These are phyloP conservation scores for Escarpia spicata DNA, from an alignment of 2,888 invertebrate genomes.

Conservation along the genomic window DNA sequence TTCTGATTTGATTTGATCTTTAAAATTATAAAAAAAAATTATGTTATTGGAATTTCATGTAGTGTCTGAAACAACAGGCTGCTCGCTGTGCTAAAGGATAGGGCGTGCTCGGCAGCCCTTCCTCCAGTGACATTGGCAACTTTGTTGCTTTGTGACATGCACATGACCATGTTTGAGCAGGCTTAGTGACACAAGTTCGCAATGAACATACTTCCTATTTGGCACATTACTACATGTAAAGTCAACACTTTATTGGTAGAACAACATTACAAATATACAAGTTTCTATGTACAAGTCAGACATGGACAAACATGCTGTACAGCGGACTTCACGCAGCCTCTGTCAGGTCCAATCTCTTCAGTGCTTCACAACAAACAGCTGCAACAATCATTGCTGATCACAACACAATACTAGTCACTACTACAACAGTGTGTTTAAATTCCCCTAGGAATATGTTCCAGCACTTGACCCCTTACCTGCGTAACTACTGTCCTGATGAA, in stretches of 20 bases:
- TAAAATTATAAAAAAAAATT: too few species aligned
- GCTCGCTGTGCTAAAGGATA: too few species aligned
- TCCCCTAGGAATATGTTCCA: not conserved
- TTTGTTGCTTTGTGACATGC: too few species aligned
- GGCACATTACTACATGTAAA: not conserved
- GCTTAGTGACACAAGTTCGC: too few species aligned
- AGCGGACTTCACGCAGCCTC: not conserved
- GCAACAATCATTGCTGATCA: slow-evolving; percentile 5
- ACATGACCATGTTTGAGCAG: too few species aligned
- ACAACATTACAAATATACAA: not conserved
- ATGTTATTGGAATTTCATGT: too few species aligned
- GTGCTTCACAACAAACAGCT: not conserved
- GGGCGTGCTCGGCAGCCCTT: too few species aligned
- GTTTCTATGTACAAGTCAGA: not conserved
- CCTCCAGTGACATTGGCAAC: too few species aligned
- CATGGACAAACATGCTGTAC: not conserved
- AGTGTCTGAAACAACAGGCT: too few species aligned
- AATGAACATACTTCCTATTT: not conserved
- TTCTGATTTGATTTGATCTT: too few species aligned
- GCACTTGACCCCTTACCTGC: not conserved
- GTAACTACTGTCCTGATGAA: not conserved
- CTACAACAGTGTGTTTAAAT: not conserved
- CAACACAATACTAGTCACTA: not conserved
- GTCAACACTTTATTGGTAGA: slow-evolving; percentile 6
- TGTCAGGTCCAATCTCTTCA: not conserved